These are phyloP conservation scores for Planiliza haematocheilus DNA, from an alignment of 2,113 vertebrate species.

Conservation along the genomic window DNA sequence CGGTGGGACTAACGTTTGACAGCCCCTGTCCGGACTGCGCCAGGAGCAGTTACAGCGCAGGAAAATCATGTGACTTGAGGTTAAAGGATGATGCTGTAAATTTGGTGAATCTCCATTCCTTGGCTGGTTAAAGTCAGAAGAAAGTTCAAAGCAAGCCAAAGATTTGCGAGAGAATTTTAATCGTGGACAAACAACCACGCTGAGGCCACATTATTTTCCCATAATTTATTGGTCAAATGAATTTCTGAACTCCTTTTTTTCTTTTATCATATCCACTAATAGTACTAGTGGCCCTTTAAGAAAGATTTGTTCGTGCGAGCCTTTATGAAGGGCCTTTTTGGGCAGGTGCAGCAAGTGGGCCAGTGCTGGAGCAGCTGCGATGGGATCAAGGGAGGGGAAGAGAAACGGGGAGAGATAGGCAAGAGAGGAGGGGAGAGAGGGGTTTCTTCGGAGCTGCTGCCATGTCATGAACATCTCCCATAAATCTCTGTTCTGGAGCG, in stretches of 20 bases:
- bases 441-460: slow-evolving; percentile 81
- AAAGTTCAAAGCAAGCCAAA: slow-evolving; percentile 16
- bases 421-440: slow-evolving; percentile 53
- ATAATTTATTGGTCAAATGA: slow-evolving; percentile 8
- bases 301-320: slow-evolving; percentile 30
- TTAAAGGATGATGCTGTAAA: slow-evolving; percentile 85
- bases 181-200: neutral
- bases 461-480: slow-evolving; percentile 85
- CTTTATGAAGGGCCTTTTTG: slow-evolving; percentile 51
- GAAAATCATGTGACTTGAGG: slow-evolving; percentile 72
- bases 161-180: neutral
- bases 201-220: neutral
- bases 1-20: slow-evolving; percentile 28
- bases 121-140: slow-evolving; percentile 75
- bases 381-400: slow-evolving; percentile 51
- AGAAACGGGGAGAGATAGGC: slow-evolving; percentile 23
- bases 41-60: slow-evolving; percentile 79
- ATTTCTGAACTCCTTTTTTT: neutral
- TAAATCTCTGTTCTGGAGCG: slow-evolving; percentile 74
- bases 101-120: slow-evolving; percentile 67
- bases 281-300: slow-evolving; percentile 47
- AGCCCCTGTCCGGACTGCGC: slow-evolving; percentile 65
- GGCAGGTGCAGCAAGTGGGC: slow-evolving; percentile 70
- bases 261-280: neutral
- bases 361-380: slow-evolving; percentile 82